Evolutionary conservation across 2,113 vertebrate genomes (phyloP).

Genomic region (Platichthys flesus): DNA sequence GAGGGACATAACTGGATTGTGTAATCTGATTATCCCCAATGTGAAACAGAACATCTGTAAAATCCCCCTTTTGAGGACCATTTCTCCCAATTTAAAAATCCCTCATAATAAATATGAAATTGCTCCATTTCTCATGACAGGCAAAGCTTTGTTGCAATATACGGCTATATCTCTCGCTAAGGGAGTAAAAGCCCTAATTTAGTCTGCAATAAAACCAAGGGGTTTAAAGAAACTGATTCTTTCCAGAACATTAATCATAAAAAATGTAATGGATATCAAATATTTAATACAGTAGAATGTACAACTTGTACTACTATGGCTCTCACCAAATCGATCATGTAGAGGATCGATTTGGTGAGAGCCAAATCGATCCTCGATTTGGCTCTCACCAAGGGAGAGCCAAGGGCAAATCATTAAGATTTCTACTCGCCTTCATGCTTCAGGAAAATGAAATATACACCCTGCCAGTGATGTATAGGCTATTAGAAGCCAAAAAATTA

Average conservation of each 20-base stretch:
- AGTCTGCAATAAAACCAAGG: slow-evolving; percentile 81
- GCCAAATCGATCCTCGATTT: too few relatives aligned
- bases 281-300: slow-evolving; percentile 87
- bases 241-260: slow-evolving; percentile 86
- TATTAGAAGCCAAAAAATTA: slow-evolving; percentile 82
- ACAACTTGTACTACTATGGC: slow-evolving; percentile 85
- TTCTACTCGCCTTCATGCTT: slow-evolving; percentile 78
- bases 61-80: slow-evolving; percentile 49
- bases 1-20: neutral
- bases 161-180: slow-evolving; percentile 72
- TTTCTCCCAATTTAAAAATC: slow-evolving; percentile 63
- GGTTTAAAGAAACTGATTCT: slow-evolving; percentile 83
- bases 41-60: slow-evolving; percentile 57
- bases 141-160: slow-evolving; percentile 70
- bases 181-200: slow-evolving; percentile 82
- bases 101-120: slow-evolving; percentile 78
- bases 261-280: slow-evolving; percentile 85
- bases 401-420: slow-evolving; percentile 84
- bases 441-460: slow-evolving; percentile 81
- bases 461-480: slow-evolving; percentile 81
- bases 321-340: slow-evolving; percentile 85
- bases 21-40: slow-evolving; percentile 33
- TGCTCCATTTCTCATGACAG: slow-evolving; percentile 72
- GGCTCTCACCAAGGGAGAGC: too few relatives aligned
- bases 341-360: too few relatives aligned